phyloP scores from a whole-genome alignment of 2,888 invertebrate genomes.

The Rosalia funebris region DNA sequence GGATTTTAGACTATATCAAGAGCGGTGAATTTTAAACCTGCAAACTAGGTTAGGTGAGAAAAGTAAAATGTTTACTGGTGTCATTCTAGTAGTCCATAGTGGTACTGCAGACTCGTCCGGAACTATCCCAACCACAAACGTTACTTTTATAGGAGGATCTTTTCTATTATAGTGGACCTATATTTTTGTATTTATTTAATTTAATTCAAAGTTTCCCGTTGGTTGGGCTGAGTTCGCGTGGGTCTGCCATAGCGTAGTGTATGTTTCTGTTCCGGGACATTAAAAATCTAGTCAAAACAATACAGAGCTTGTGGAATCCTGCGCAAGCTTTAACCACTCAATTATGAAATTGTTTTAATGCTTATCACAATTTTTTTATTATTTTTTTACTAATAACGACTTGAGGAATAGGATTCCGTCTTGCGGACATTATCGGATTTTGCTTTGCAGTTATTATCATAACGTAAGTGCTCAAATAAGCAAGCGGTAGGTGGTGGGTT shows the following conservation, averaged over 20 bases:
- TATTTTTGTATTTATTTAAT: constrained; percentile 35
- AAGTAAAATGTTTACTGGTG: constrained; percentile 24
- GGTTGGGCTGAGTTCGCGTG: constrained; percentile 28
- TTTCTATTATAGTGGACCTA: constrained; percentile 12
- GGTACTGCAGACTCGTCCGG: constrained; percentile 23
- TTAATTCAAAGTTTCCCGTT: constrained; percentile 28
- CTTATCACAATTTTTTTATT: constrained; percentile 20
- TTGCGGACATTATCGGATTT: no score
- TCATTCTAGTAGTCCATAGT: constrained; percentile 47
- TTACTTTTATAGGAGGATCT: background rate
- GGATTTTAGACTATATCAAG: constrained; percentile 17
- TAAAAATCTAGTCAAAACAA: constrained; percentile 46
- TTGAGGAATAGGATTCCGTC: no score
- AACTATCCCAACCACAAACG: constrained; percentile 30
- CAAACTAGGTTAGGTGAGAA: constrained; percentile 24
- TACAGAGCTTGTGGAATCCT: constrained; percentile 29
- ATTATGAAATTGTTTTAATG: constrained; percentile 27
- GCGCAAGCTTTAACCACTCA: constrained; percentile 45
- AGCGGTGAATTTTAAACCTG: constrained; percentile 22
- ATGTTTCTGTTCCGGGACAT: constrained; percentile 45
- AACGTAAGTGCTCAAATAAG: background rate
- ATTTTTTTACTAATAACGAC: constrained; percentile 11
- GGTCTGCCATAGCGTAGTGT: constrained; percentile 32
- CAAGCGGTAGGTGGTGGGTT: background rate
- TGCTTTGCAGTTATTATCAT: no score